Percentiles rank a stretch among this genome's conserved stretches.
Evolutionary conservation across 2,797 vertebrate genomes (phyloP).

Genomic region (Falco novaeseelandiae): DNA sequence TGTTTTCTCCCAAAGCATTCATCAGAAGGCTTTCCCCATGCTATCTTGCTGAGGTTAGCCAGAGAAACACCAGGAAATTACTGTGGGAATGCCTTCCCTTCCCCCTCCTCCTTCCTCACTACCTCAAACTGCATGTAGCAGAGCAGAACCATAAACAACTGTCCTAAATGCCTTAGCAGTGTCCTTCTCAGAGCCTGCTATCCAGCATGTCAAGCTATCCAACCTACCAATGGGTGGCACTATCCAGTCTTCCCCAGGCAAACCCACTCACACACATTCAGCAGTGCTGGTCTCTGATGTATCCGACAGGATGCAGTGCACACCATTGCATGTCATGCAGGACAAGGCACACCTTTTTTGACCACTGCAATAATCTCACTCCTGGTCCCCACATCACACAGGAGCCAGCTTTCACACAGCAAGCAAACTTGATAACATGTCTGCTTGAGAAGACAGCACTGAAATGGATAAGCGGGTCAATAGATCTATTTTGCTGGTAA

Average conservation of each 20-base stretch:
- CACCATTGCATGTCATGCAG: background rate
- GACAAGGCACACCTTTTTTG: fast-evolving
- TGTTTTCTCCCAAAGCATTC: background rate
- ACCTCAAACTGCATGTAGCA: background rate
- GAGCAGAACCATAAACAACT: background rate
- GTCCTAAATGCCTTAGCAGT: background rate
- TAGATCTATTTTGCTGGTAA: background rate
- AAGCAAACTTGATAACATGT: fast-evolving
- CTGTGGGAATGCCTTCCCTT: background rate
- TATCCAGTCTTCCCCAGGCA: background rate
- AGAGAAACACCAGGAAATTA: background rate
- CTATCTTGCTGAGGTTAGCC: background rate
- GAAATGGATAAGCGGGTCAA: background rate
- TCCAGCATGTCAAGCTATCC: background rate
- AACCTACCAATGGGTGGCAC: background rate
- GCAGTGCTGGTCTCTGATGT: background rate
- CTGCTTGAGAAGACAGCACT: background rate
- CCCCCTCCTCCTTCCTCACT: background rate
- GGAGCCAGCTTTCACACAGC: background rate
- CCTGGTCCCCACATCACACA: background rate
- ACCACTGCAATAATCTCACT: background rate
- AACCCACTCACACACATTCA: background rate
- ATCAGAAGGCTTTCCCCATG: background rate
- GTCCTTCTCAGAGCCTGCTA: background rate
- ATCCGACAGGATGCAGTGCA: background rate